Conservation (phyloP, 1,140 invertebrate species). For the Sinonovacula constricta region DNA sequence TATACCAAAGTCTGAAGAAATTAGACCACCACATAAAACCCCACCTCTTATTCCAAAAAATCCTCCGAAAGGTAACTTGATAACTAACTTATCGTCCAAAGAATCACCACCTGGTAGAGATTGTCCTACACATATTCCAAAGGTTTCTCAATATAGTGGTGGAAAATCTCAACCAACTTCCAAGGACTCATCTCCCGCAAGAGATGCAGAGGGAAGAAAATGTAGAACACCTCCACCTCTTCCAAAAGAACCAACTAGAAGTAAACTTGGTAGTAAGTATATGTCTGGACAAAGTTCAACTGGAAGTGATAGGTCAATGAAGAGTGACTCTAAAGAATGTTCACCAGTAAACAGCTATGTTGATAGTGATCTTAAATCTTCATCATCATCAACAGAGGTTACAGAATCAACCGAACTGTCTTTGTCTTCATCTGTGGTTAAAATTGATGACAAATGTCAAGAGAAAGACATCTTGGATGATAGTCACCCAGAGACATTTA, state of each 20-base stretch:
- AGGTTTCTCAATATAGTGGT: conserved; percentile 17
- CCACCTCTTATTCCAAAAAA: conserved; percentile 4
- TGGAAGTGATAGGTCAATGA: neutral
- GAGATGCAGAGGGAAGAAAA: no score
- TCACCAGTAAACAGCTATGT: neutral
- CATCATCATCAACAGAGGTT: neutral
- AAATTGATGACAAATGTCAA: no score
- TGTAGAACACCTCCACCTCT: conserved; percentile 8
- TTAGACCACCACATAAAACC: neutral
- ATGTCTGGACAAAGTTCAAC: neutral
- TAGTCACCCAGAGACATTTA: neutral
- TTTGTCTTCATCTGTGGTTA: neutral
- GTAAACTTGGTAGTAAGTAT: neutral
- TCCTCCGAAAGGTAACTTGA: neutral
- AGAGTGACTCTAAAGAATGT: neutral
- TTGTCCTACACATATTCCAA: conserved; percentile 21
- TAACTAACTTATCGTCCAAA: no score
- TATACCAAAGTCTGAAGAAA: no score
- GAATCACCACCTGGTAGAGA: neutral
- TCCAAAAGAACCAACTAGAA: neutral
- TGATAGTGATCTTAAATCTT: neutral
- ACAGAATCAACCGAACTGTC: neutral
- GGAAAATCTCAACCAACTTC: neutral
- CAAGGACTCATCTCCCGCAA: no score
- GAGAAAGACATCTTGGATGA: neutral